phyloP scores from a whole-genome alignment of 2,113 vertebrate genomes.

The Megaleporinus macrocephalus region DNA sequence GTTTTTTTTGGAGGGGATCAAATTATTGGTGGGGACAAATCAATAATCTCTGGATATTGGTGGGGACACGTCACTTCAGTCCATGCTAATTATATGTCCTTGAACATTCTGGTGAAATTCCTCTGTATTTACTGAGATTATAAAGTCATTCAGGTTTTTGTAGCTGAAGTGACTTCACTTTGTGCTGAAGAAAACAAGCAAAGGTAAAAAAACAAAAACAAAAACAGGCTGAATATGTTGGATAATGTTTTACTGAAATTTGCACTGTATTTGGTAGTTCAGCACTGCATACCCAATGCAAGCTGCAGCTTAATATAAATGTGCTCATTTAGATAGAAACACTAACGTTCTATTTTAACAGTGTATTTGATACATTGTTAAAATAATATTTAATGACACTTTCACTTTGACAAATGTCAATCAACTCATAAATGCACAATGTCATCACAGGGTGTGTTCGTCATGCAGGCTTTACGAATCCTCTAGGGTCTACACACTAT shows the following conservation, averaged over 20 bases:
- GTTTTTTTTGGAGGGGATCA: no score
- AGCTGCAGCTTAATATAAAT: not conserved
- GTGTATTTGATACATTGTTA: not conserved
- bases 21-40: no score
- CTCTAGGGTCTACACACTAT: not conserved
- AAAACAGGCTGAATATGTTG: not conserved
- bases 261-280: not conserved
- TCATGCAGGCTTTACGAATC: conserved; percentile 3
- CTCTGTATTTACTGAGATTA: not conserved
- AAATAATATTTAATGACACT: not conserved
- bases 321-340: not conserved
- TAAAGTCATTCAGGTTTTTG: not conserved
- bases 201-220: no score
- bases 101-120: no score
- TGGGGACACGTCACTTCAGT: no score
- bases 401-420: not conserved
- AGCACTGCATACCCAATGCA: conserved; percentile 5
- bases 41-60: no score
- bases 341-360: conserved; percentile 2
- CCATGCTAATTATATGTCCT: no score
- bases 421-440: not conserved
- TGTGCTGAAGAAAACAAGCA: no score
- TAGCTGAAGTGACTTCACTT: not conserved
- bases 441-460: not conserved
- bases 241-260: conserved; percentile 21